Conservation (phyloP, 2,888 invertebrate genomes). For the Lordiphosa fenestrarum region DNA sequence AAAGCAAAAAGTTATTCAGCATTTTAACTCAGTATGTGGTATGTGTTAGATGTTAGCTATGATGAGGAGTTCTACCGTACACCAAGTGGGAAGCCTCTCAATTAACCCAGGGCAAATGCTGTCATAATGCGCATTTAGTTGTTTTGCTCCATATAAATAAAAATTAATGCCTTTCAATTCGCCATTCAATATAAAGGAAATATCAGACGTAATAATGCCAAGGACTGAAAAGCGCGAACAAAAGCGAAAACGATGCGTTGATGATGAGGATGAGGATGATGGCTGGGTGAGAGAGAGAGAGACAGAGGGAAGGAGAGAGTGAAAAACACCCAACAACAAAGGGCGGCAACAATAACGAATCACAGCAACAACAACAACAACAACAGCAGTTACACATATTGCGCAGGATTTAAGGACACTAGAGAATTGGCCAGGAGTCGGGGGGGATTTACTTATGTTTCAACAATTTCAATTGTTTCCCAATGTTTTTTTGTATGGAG, state of each 20-base stretch:
- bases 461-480: constrained; percentile 70
- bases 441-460: constrained; percentile 57
- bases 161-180: constrained; percentile 46
- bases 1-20: no score
- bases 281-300: constrained; percentile 1
- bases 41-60: no score
- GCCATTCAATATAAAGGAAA: constrained; percentile 28
- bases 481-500: constrained; percentile 66
- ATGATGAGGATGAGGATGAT: constrained; percentile 12
- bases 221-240: constrained; percentile 49
- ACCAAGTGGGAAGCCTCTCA: constrained; percentile 36
- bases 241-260: constrained; percentile 51
- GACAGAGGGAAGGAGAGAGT: constrained; percentile 1
- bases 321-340: constrained; percentile 45
- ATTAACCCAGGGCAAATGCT: constrained; percentile 53
- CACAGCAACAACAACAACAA: constrained; percentile 38
- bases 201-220: constrained; percentile 61
- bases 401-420: constrained; percentile 59
- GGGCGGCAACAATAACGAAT: constrained; percentile 42
- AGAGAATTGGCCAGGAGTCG: constrained; percentile 19
- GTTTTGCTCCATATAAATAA: constrained; percentile 54
- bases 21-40: no score
- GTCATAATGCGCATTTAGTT: constrained; percentile 67
- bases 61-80: no score
- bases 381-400: constrained; percentile 42